These are phyloP conservation scores for Ostrea edulis DNA, from an alignment of 1,140 invertebrate genomes.

Conservation along the genomic window DNA sequence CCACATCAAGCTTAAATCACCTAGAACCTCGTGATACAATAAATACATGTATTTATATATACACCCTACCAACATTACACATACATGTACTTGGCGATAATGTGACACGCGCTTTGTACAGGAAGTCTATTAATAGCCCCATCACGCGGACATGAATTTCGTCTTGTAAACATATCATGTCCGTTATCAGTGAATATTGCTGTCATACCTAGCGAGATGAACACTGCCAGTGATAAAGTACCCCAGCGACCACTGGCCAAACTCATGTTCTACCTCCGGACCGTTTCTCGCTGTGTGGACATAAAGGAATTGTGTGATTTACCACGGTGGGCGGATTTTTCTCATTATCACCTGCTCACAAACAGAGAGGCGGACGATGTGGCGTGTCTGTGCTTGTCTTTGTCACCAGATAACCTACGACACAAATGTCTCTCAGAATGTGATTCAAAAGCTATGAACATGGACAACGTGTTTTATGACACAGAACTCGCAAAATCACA, in stretches of 20 bases:
- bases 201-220: not conserved
- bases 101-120: not conserved
- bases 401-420: not conserved
- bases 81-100: not conserved
- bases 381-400: not conserved
- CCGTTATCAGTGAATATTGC: not conserved
- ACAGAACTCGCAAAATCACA: not conserved
- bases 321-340: not conserved
- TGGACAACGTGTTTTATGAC: not conserved
- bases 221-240: not conserved
- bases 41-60: no score
- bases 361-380: not conserved
- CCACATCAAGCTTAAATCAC: no score
- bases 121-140: conserved; percentile 11
- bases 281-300: conserved; percentile 2
- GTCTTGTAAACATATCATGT: not conserved
- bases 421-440: not conserved
- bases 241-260: not conserved
- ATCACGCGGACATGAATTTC: not conserved
- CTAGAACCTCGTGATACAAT: no score
- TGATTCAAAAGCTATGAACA: not conserved
- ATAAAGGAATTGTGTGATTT: not conserved
- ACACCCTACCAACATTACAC: no score
- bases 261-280: conserved; percentile 9
- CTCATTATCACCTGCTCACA: conserved; percentile 8